Conservation (phyloP, 2,113 vertebrate genomes). For the Campylorhamphus procurvoides region DNA sequence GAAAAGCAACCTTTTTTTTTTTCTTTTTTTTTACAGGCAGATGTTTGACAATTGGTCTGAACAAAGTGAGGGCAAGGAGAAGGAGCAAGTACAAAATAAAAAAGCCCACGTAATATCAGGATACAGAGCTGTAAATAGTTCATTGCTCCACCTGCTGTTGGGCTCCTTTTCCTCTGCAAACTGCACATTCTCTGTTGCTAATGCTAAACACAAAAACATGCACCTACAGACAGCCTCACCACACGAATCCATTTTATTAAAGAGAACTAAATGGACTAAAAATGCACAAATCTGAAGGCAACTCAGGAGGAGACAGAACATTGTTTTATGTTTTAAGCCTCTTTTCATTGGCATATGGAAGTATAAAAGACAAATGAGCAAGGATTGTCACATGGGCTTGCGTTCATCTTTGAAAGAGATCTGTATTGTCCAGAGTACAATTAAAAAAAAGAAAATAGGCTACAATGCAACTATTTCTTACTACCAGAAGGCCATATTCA, state of each 20-base stretch:
- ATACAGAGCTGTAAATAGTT: not conserved
- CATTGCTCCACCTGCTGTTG: constrained; percentile 55
- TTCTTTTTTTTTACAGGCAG: not conserved
- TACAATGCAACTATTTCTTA: not conserved
- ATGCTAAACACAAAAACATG: not conserved
- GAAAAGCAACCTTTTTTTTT: not conserved
- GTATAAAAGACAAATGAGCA: not conserved
- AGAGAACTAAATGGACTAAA: not conserved
- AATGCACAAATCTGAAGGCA: not conserved
- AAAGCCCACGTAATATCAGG: not conserved
- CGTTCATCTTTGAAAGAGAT: constrained; percentile 35
- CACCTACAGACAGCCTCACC: not conserved
- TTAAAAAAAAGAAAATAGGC: not conserved
- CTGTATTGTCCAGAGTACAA: not conserved
- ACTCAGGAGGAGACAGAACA: not conserved
- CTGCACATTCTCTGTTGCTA: rapidly evolving
- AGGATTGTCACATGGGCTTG: not conserved
- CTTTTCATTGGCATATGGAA: not conserved
- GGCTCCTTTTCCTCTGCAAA: not conserved
- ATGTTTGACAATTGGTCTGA: constrained; percentile 34
- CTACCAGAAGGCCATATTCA: constrained; percentile 42
- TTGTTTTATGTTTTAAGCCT: constrained; percentile 1
- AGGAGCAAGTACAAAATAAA: not conserved
- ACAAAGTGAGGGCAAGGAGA: not conserved
- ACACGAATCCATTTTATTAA: not conserved